These are phyloP conservation scores for Ornithorhynchus anatinus DNA, from an alignment of 2,113 vertebrate genomes.

Conservation along the genomic window DNA sequence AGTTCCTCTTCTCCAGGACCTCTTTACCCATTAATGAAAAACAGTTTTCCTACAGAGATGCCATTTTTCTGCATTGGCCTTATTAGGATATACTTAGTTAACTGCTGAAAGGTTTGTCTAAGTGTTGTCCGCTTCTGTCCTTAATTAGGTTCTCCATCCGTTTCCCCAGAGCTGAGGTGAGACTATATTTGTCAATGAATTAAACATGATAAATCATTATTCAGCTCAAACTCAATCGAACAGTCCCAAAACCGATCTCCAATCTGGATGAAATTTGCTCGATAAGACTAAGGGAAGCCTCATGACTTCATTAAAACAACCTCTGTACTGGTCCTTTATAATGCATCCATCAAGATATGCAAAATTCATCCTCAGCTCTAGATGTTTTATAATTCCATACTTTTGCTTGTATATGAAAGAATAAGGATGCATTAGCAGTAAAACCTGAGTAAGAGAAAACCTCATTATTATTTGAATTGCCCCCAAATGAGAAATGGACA, in stretches of 20 bases:
- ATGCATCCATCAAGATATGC: not conserved
- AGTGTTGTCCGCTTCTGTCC: slow-evolving; percentile 50
- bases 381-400: not conserved
- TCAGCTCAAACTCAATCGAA: slow-evolving; percentile 56
- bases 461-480: too few relatives aligned
- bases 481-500: too few relatives aligned
- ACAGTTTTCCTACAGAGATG: too few relatives aligned
- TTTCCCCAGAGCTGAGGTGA: slow-evolving; percentile 45
- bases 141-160: slow-evolving; percentile 43
- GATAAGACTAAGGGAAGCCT: slow-evolving; percentile 25
- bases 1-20: too few relatives aligned
- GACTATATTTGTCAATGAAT: slow-evolving; percentile 61
- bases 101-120: too few relatives aligned
- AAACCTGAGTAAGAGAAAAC: too few relatives aligned
- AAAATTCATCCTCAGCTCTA: not conserved
- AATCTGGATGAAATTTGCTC: slow-evolving; percentile 44
- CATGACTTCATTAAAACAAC: slow-evolving; percentile 1
- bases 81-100: too few relatives aligned
- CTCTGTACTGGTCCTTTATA: not conserved
- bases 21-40: too few relatives aligned
- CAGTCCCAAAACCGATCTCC: slow-evolving; percentile 41
- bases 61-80: too few relatives aligned
- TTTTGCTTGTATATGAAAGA: not conserved
- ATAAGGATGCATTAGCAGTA: too few relatives aligned
- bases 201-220: slow-evolving; percentile 59